phyloP scores from a whole-genome alignment of 2,888 invertebrate species.

The Drosophila percnosoma region DNA sequence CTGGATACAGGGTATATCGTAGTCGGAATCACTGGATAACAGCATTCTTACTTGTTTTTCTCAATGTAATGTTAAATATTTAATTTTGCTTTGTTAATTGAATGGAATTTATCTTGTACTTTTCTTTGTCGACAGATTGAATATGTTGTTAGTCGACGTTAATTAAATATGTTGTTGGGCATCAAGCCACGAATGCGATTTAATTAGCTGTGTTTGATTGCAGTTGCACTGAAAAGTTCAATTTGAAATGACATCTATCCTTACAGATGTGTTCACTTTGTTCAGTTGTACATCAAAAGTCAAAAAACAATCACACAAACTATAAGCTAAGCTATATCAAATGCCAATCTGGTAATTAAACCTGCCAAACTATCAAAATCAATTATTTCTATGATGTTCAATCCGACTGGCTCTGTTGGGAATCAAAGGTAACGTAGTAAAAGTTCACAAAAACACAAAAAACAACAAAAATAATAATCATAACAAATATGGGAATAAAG shows the following conservation, averaged over 20 bases:
- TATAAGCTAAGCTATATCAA: not conserved
- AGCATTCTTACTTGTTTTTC: not conserved
- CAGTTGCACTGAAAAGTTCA: not conserved
- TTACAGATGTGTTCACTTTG: not conserved
- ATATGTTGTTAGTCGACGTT: not conserved
- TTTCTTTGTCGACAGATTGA: not conserved
- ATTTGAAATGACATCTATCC: not conserved
- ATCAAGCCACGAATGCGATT: not conserved
- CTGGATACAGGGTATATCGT: not conserved
- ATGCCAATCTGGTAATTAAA: constrained; percentile 1
- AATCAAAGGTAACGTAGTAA: constrained; percentile 1
- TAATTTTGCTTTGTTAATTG: not conserved
- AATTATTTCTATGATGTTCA: not conserved
- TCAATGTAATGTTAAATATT: not conserved
- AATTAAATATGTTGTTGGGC: not conserved
- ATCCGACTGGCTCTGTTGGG: not conserved
- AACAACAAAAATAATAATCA: constrained; percentile 3
- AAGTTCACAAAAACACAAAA: not conserved
- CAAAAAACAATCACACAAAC: not conserved
- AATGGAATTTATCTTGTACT: not conserved
- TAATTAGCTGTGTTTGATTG: not conserved
- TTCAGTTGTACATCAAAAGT: not conserved
- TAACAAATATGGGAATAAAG: constrained; percentile 8
- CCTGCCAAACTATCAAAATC: constrained; percentile 1
- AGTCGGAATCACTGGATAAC: not conserved